Percentiles rank a stretch among this genome's conserved stretches.
phyloP scores from a whole-genome alignment of 2,797 vertebrate species.

The Siniperca scherzeri region DNA sequence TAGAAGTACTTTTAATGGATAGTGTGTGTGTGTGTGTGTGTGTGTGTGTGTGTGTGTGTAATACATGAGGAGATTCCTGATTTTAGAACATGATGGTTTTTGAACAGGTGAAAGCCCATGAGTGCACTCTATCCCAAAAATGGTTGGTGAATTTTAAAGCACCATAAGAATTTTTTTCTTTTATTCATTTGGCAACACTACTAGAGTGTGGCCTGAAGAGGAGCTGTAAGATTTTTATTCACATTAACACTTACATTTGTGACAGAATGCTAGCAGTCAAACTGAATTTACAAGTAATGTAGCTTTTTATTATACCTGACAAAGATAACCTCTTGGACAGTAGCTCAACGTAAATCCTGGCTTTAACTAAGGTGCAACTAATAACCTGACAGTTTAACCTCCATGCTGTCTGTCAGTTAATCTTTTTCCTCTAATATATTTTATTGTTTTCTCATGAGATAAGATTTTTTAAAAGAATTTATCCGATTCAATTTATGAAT shows the following conservation, averaged over 20 bases:
- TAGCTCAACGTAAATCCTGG: neutral
- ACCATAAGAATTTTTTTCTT: neutral
- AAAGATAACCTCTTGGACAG: neutral
- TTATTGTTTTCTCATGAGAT: neutral
- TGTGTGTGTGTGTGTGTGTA: neutral
- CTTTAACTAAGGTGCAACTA: neutral
- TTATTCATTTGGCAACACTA: neutral
- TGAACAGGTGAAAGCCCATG: neutral
- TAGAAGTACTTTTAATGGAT: neutral
- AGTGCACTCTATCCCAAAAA: neutral
- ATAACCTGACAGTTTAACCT: constrained; percentile 21
- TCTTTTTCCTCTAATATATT: constrained; percentile 12
- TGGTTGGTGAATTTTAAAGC: neutral
- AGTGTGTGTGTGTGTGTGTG: too few relatives aligned
- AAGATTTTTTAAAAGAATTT: neutral
- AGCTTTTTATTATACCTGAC: neutral
- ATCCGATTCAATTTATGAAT: constrained; percentile 28
- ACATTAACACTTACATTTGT: neutral
- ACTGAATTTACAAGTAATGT: constrained; percentile 7
- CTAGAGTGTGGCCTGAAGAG: neutral
- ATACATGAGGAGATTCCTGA: neutral
- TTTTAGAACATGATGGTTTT: neutral
- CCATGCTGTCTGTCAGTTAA: neutral
- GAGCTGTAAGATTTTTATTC: neutral
- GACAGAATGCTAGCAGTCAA: neutral